Base-by-base conservation (phyloP, 2,888 invertebrate genomes). In the Rhaphigaster nebulosa region DNA sequence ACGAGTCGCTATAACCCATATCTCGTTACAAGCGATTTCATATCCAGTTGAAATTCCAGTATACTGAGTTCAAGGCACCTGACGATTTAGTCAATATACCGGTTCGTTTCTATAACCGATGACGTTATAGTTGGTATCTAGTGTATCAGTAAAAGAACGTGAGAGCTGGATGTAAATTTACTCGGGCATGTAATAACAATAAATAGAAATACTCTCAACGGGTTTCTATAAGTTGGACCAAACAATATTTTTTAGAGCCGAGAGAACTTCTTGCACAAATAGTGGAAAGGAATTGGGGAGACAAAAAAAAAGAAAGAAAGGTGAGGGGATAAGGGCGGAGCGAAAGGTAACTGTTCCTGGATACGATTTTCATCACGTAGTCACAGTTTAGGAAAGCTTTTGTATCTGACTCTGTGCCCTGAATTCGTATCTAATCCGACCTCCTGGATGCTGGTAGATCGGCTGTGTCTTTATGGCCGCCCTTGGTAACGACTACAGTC, bases 301-400 rank as follows among this genome's bases (percentile, higher is more conserved):
- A 41, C 41, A 38, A 26, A 56, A n/a, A 41, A 80, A 20, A 41
- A 26, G 34, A 76, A 15, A 87, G 13, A 76, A 23, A 87, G 23
- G 15, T 65, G 29, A 1, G 12, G 13, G n/a, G 50, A 90, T 76
- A 90, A 45, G 23, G 84, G 52, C n/a, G 52, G n/a, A 54, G 54
- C 80, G 34, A 45, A 45, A 90, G 29, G 90, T 45, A 56, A 45
- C 34, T 41, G 80, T 80, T 41, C 12, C 26, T 41, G 50, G 26
- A 41, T 54, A 60, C 41, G 88, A 88, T 88, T 88, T 88, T 88
- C 41, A 88, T 88, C 88, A 88, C 88, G 88, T 88, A 88, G 88
- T 88, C 88, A 88, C 88, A 88, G 88, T 88, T 88, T 88, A 60
- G 88, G 34, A 56, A 88, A 88, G 88, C 88, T 56, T 56, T 54